phyloP scores from a whole-genome alignment of 2,797 vertebrate species.

The Dromococcyx pavoninus region DNA sequence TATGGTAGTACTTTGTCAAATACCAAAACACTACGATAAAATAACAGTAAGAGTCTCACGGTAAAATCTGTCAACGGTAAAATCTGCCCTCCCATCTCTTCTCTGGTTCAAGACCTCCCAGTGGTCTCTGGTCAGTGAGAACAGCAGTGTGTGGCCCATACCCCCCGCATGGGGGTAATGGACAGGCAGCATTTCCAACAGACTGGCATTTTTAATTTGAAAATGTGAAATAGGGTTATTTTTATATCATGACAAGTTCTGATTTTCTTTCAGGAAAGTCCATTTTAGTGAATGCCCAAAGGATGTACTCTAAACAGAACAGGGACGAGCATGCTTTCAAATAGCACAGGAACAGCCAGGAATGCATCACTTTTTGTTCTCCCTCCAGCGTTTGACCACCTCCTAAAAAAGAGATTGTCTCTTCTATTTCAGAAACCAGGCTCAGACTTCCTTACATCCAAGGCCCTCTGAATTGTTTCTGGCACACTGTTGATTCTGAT shows the following conservation, averaged over 20 bases:
- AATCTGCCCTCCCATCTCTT: not conserved
- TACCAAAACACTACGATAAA: conserved; percentile 69
- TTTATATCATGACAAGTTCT: not conserved
- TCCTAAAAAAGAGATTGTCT: not conserved
- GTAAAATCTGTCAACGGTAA: too few relatives aligned
- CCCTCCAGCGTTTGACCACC: not conserved
- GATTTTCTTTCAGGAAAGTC: not conserved
- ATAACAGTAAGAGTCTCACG: conserved; percentile 35
- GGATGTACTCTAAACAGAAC: not conserved
- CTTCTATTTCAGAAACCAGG: not conserved
- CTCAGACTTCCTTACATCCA: not conserved
- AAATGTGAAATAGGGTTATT: not conserved
- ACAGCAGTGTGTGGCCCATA: rapidly evolving
- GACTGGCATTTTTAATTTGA: not conserved
- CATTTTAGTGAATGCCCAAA: not conserved
- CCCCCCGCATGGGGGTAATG: not conserved
- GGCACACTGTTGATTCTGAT: not conserved
- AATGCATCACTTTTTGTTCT: not conserved
- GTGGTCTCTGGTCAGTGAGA: not conserved
- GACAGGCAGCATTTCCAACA: not conserved
- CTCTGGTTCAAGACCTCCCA: not conserved
- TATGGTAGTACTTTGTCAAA: conserved; percentile 72
- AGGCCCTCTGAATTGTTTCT: not conserved
- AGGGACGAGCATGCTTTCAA: not conserved
- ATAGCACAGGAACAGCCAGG: not conserved